Evolutionary conservation across 2,797 vertebrate genomes (phyloP).

Genomic region (Eurystomus glaucurus): DNA sequence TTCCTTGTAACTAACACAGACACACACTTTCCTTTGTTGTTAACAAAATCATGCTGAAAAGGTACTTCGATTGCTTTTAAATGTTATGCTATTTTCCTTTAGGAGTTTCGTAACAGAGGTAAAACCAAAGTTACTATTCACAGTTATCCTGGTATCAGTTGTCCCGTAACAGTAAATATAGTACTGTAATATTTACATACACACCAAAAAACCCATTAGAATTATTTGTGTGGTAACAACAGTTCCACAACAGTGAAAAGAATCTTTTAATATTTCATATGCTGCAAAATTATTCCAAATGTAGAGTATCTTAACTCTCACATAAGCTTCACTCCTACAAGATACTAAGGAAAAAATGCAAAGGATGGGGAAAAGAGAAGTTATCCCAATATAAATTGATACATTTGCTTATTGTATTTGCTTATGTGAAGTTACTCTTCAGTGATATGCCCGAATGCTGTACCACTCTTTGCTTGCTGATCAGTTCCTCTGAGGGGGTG

Average conservation of each 20-base stretch:
- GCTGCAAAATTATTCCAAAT: slow-evolving; percentile 8
- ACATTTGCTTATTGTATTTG: neutral
- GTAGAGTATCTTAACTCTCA: neutral
- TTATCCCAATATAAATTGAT: neutral
- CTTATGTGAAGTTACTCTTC: neutral
- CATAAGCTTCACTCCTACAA: neutral
- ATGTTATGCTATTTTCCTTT: neutral
- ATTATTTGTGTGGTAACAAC: neutral
- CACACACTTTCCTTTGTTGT: neutral
- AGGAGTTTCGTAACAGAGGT: slow-evolving; percentile 10
- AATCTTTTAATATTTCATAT: neutral
- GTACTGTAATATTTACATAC: slow-evolving; percentile 4
- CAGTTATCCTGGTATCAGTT: neutral
- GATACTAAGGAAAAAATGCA: neutral
- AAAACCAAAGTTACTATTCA: neutral
- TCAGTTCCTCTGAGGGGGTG: neutral
- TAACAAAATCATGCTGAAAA: neutral
- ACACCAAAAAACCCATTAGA: neutral
- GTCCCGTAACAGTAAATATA: neutral
- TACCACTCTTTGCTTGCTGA: neutral
- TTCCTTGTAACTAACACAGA: neutral
- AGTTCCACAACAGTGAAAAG: neutral
- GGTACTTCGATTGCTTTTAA: neutral
- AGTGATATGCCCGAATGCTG: neutral
- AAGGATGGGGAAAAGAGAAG: neutral